Conservation (phyloP, 2,797 vertebrate species). For the Crocidura indochinensis region DNA sequence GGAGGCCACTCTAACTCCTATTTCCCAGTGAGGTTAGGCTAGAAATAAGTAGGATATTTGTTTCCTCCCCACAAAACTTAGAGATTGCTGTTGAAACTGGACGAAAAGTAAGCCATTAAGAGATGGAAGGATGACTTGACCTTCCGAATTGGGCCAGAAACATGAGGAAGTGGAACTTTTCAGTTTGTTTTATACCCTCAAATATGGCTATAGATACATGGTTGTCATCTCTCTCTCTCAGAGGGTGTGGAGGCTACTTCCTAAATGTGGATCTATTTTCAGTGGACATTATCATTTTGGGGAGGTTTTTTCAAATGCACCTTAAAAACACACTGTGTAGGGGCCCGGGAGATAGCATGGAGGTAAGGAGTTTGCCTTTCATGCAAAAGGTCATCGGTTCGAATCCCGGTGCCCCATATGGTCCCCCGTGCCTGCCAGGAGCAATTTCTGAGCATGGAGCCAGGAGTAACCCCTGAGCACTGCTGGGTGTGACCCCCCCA, state of each 20-base stretch:
- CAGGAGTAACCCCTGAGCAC: no score
- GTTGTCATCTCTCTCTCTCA: conserved; percentile 25
- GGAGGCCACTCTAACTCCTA: conserved; percentile 3
- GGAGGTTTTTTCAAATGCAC: not conserved
- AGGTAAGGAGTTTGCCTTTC: no score
- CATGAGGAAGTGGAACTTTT: no score
- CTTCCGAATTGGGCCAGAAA: not conserved
- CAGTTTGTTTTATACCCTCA: conserved; percentile 29
- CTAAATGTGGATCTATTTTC: conserved; percentile 4
- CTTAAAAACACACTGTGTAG: not conserved
- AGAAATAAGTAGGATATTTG: not conserved
- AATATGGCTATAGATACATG: not conserved
- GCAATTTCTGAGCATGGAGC: no score
- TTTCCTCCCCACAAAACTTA: not conserved
- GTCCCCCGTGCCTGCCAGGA: no score
- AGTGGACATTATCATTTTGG: not conserved
- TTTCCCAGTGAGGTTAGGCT: conserved; percentile 5
- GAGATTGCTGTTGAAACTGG: not conserved
- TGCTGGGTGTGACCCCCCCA: no score
- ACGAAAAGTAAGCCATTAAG: not conserved
- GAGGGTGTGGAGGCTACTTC: not conserved
- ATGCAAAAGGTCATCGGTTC: no score
- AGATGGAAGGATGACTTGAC: not conserved
- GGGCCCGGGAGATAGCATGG: no score
- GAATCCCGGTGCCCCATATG: no score